Percentiles rank a stretch among this genome's conserved stretches.
Conservation (phyloP, 1,140 invertebrate species). For the Steinernema feltiae region DNA sequence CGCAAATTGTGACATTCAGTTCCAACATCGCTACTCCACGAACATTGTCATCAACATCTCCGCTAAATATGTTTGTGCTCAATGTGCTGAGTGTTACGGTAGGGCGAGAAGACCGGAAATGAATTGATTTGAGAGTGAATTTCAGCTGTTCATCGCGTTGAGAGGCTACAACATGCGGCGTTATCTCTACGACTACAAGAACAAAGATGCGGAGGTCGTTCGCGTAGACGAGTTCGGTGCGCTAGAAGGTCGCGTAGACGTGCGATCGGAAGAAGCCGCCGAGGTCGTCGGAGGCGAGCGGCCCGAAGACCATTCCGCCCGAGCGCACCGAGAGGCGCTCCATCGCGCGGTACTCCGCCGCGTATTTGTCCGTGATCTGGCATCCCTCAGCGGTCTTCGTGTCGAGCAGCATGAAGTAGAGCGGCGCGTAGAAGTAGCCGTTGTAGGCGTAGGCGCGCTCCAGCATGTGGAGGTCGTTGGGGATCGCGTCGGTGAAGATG, state of each 20-base stretch:
- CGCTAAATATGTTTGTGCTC: too few relatives aligned
- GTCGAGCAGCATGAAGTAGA: background rate
- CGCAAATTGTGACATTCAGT: too few relatives aligned
- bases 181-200: too few relatives aligned
- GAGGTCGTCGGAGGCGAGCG: background rate
- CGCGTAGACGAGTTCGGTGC: slow-evolving; percentile 31
- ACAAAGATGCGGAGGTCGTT: slow-evolving; percentile 26
- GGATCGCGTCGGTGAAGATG: slow-evolving; percentile 34
- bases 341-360: background rate
- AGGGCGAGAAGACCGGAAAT: too few relatives aligned
- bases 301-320: background rate
- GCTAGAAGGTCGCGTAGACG: slow-evolving; percentile 22
- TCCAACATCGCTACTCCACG: too few relatives aligned
- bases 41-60: too few relatives aligned
- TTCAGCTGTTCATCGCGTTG: too few relatives aligned
- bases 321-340: background rate
- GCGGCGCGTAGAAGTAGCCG: background rate
- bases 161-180: too few relatives aligned
- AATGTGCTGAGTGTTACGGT: too few relatives aligned
- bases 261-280: slow-evolving; percentile 34
- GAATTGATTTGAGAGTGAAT: too few relatives aligned
- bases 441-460: background rate
- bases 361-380: background rate
- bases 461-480: slow-evolving; percentile 22
- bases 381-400: background rate